phyloP scores from a whole-genome alignment of 2,113 vertebrate genomes.

The Petrocephalus zakoni region DNA sequence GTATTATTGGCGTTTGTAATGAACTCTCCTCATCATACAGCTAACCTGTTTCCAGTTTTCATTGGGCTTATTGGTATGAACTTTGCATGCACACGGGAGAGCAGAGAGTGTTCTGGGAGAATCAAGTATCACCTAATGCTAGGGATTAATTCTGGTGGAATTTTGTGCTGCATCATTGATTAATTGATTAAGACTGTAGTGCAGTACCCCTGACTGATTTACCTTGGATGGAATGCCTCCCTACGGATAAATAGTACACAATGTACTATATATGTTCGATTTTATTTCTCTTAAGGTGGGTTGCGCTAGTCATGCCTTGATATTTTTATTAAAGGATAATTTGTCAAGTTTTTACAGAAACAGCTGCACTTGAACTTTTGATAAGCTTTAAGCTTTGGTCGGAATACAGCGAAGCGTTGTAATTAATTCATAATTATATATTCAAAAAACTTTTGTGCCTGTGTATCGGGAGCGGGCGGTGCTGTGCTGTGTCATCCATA shows the following conservation, averaged over 20 bases:
- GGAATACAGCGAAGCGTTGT: background rate
- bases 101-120: background rate
- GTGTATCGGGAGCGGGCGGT: background rate
- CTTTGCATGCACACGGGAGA: background rate
- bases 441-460: background rate
- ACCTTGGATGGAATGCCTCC: background rate
- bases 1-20: background rate
- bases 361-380: background rate
- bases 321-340: background rate
- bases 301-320: background rate
- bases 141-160: background rate
- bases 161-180: background rate
- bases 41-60: background rate
- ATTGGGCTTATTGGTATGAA: background rate
- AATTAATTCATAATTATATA: background rate
- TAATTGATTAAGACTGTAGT: background rate
- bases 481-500: background rate
- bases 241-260: background rate
- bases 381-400: background rate
- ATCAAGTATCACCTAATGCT: background rate
- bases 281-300: background rate
- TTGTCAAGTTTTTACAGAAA: background rate
- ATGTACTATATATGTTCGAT: background rate
- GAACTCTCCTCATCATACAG: background rate
- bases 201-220: background rate